Percentiles rank a stretch among this genome's conserved stretches.
Evolutionary conservation across 2,113 vertebrate species (phyloP).

Genomic region (Microtus ochrogaster): DNA sequence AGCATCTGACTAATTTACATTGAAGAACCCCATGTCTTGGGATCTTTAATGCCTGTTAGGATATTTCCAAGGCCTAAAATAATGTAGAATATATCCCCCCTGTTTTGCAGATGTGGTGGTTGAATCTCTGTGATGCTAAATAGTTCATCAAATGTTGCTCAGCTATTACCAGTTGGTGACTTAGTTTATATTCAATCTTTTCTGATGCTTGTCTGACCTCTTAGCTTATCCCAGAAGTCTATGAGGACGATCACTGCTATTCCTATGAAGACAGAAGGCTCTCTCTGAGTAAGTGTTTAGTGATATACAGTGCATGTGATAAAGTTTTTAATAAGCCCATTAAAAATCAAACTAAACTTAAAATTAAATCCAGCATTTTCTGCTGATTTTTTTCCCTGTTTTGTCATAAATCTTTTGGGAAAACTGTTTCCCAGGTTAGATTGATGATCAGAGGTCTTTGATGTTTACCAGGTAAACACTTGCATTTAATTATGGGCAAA

Average conservation of each 20-base stretch:
- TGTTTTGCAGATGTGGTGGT: neutral
- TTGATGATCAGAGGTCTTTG: neutral
- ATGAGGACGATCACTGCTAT: neutral
- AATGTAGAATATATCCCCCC: neutral
- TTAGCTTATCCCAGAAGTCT: neutral
- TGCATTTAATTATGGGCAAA: neutral
- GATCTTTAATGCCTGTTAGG: neutral
- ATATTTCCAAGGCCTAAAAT: neutral
- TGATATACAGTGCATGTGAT: neutral
- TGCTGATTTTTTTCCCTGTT: neutral
- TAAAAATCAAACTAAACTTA: slow-evolving; percentile 9
- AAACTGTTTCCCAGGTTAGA: neutral
- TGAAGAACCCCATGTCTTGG: neutral
- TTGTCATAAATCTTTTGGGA: neutral
- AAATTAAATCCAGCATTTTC: neutral
- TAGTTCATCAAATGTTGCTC: neutral
- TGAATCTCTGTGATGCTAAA: neutral
- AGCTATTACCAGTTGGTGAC: neutral
- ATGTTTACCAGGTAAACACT: neutral
- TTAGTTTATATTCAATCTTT: neutral
- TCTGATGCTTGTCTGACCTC: neutral
- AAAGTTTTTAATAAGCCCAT: neutral
- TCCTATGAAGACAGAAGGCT: neutral
- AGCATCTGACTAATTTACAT: neutral
- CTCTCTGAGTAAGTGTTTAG: neutral